Base-by-base conservation (phyloP, 2,888 invertebrate species). In the Philereme vetulata region DNA sequence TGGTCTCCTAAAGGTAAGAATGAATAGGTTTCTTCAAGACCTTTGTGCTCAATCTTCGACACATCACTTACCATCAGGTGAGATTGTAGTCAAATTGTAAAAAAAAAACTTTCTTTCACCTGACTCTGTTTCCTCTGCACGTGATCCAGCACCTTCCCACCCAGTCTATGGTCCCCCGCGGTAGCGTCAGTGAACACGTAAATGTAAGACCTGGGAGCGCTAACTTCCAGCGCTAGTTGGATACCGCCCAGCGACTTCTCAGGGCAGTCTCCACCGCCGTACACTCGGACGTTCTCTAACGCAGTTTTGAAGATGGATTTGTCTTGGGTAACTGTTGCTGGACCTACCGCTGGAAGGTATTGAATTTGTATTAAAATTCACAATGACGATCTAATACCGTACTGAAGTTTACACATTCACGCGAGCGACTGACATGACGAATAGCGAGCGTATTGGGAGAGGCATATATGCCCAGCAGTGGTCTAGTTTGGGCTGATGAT, bases 141-240 rank as follows among this genome's bases (percentile, higher is more conserved):
- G n/a, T 94, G 80, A 61, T 94, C 93, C 7, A 96, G 80, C 0
- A 96, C 95, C 53, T 93, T 90, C 8, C 93, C 92, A 0, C 95
- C 93, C 5, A 94, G 84, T 54, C 90, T 80, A 70, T 94, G 94
- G 77, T 96, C 96, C 55, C 94, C 94, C 0, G 96, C 94, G 0
- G 95, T 92, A 1, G 96, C 96, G 74, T 96, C 96, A 2, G 96
- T 96, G 80, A 96, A 96, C 34, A 96, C 95, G 72, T 96, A 96
- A 43, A 96, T 89, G 76, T 94, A 95, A 0, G 96, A 96, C 57
- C 93, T 89, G 0, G 95, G 95, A 9, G 94, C 85, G 44, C 95
- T 94, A 7, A 93, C 93, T 70, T 94, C 93, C 38, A 96, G 83
- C 0, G 96, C 96, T 61, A 93, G 80, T 56, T 93, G 92, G 43